Evolutionary conservation across 2,113 vertebrate genomes (phyloP).

Genomic region (Solea solea): DNA sequence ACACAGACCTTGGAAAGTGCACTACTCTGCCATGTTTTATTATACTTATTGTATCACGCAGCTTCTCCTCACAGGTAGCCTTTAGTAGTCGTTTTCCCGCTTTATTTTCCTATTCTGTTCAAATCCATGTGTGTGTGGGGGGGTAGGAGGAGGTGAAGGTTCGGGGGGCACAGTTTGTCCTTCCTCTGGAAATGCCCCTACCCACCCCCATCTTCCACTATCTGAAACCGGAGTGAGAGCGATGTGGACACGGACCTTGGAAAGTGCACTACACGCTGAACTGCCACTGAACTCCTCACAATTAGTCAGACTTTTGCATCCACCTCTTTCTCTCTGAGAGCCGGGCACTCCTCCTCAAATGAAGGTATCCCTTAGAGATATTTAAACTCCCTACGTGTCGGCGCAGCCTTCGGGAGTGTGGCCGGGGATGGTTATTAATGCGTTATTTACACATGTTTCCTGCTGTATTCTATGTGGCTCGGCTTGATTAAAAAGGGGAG

Average conservation of each 20-base stretch:
- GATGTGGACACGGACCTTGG: constrained; percentile 39
- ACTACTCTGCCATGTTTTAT: constrained; percentile 34
- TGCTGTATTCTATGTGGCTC: constrained; percentile 69
- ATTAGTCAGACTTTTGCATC: constrained; percentile 43
- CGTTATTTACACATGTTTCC: constrained; percentile 78
- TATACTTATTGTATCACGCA: constrained; percentile 7
- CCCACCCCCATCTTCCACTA: constrained; percentile 63
- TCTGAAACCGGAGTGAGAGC: constrained; percentile 67
- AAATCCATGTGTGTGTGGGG: neutral
- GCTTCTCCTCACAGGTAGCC: neutral
- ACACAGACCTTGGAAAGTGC: too few species aligned
- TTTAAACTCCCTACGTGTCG: constrained; percentile 71
- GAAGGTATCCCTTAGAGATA: constrained; percentile 78
- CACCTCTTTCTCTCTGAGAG: constrained; percentile 39
- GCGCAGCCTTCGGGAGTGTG: constrained; percentile 71
- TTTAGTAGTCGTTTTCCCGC: neutral
- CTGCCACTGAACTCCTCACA: constrained; percentile 73
- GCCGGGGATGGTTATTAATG: constrained; percentile 78
- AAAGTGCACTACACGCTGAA: constrained; percentile 64
- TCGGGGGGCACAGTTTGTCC: constrained; percentile 67
- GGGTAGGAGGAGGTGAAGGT: constrained; percentile 56
- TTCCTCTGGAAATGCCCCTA: constrained; percentile 33
- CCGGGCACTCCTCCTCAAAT: constrained; percentile 64
- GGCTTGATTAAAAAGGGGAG: constrained; percentile 74
- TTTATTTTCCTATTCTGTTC: too few species aligned